A percentile compares a stretch with the other conserved stretches of the same genome.
Evolutionary conservation across 2,113 vertebrate genomes (phyloP).

Genomic region (Muntiacus muntjak): DNA sequence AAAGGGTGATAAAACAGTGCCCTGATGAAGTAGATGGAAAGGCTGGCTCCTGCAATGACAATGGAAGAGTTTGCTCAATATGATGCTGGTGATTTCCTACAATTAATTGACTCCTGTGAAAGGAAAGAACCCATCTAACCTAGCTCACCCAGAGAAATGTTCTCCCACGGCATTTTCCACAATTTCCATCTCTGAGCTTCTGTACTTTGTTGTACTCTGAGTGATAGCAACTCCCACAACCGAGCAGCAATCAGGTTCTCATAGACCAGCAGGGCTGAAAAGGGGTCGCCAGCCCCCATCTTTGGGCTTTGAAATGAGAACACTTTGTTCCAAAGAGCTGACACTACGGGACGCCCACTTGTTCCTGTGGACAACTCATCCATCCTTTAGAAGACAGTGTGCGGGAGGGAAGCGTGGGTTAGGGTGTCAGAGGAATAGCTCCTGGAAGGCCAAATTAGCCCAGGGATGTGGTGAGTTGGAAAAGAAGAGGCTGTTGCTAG

Average conservation of each 20-base stretch:
- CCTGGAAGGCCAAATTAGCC: slow-evolving; percentile 59
- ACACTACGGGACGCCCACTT: slow-evolving; percentile 37
- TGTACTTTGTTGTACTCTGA: not conserved
- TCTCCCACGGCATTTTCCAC: not conserved
- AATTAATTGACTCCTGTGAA: not conserved
- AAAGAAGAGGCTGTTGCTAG: slow-evolving; percentile 66
- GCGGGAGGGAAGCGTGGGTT: slow-evolving; percentile 56
- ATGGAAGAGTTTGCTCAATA: not conserved
- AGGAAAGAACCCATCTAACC: not conserved
- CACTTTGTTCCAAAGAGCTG: slow-evolving; percentile 47
- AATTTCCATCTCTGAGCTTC: not conserved
- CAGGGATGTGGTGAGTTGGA: not conserved
- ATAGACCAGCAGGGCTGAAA: not conserved
- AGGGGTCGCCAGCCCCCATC: not conserved
- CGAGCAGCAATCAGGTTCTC: not conserved
- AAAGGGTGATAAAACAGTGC: not conserved
- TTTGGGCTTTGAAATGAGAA: slow-evolving; percentile 25
- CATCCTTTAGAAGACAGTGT: slow-evolving; percentile 40
- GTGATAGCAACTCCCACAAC: not conserved
- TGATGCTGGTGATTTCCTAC: not conserved
- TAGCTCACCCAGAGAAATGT: not conserved
- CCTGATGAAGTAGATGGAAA: not conserved
- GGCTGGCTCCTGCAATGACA: not conserved
- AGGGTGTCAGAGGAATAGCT: slow-evolving; percentile 22
- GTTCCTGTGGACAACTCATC: slow-evolving; percentile 67